Percentiles rank a stretch among this genome's conserved stretches.
phyloP scores from a whole-genome alignment of 2,113 vertebrate species.

The Hyperoodon ampullatus region DNA sequence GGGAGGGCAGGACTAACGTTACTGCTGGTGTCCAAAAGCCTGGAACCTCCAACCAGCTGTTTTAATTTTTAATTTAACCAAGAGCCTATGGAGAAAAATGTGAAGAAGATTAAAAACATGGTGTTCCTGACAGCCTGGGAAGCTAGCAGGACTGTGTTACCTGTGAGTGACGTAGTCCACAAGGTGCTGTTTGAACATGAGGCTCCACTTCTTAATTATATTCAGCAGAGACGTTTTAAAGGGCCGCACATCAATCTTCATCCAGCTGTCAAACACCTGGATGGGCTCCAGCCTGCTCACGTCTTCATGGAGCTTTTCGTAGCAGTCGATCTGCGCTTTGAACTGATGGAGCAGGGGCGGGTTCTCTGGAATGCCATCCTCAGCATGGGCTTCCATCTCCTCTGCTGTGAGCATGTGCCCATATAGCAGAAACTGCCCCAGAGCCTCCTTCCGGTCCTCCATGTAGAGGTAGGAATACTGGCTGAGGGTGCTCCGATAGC shows the following conservation, averaged over 20 bases:
- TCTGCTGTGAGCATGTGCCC: constrained; percentile 85
- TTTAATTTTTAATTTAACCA: constrained; percentile 9
- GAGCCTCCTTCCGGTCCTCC: constrained; percentile 90
- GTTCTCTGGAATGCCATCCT: constrained; percentile 83
- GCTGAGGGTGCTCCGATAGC: constrained; percentile 85
- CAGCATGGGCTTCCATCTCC: constrained; percentile 83
- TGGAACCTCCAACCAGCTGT: not conserved
- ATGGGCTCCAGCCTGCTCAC: constrained; percentile 86
- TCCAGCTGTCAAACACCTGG: constrained; percentile 90
- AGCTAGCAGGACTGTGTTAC: constrained; percentile 74
- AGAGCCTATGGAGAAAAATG: not conserved
- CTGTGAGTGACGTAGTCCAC: constrained; percentile 92
- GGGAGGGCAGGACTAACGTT: not conserved
- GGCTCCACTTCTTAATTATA: constrained; percentile 93
- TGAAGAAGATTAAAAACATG: not conserved
- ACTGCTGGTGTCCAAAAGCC: not conserved
- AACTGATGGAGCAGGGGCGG: constrained; percentile 89
- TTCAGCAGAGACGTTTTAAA: constrained; percentile 92
- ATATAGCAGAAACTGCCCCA: constrained; percentile 90
- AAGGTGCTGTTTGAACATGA: constrained; percentile 97
- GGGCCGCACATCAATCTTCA: constrained; percentile 89
- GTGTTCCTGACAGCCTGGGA: not conserved
- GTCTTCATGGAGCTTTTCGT: constrained; percentile 91
- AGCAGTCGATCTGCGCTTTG: constrained; percentile 91
- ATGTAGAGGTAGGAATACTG: constrained; percentile 89